These are phyloP conservation scores for Arge pagana DNA, from an alignment of 2,888 invertebrate species.

Conservation along the genomic window DNA sequence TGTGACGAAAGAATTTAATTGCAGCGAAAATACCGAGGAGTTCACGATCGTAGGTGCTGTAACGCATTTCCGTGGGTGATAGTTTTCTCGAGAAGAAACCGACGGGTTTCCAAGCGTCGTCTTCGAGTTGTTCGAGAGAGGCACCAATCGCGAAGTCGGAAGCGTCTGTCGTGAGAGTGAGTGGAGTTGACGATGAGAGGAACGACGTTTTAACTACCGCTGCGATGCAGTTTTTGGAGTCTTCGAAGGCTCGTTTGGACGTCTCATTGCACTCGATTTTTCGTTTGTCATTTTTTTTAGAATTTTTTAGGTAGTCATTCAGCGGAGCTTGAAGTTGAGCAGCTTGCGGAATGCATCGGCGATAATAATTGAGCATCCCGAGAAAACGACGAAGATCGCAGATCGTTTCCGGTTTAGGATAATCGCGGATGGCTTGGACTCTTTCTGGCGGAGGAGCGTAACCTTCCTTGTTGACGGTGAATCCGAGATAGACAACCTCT, in stretches of 20 bases:
- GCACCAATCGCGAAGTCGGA: slow-evolving; percentile 27
- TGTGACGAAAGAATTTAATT: slow-evolving; percentile 23
- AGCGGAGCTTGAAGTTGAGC: slow-evolving; percentile 15
- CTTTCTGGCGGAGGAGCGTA: slow-evolving; percentile 25
- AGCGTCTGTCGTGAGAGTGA: slow-evolving; percentile 30
- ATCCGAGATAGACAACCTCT: slow-evolving; percentile 28
- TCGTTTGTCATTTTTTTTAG: slow-evolving; percentile 27
- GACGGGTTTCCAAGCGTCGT: slow-evolving; percentile 19
- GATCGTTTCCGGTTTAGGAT: slow-evolving; percentile 18
- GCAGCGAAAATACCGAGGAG: slow-evolving; percentile 24
- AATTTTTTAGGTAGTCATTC: not conserved
- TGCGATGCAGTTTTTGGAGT: slow-evolving; percentile 20
- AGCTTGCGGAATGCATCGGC: slow-evolving; percentile 28
- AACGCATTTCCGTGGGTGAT: slow-evolving; percentile 28
- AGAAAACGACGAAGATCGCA: slow-evolving; percentile 31
- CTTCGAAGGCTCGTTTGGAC: slow-evolving; percentile 18
- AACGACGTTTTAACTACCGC: slow-evolving; percentile 26
- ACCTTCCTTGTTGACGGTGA: slow-evolving; percentile 20
- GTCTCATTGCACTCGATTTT: slow-evolving; percentile 23
- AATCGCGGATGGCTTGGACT: slow-evolving; percentile 25
- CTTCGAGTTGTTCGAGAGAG: slow-evolving; percentile 18
- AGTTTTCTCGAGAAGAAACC: slow-evolving; percentile 24
- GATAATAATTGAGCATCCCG: slow-evolving; percentile 35
- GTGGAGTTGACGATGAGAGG: slow-evolving; percentile 14
- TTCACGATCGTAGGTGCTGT: slow-evolving; percentile 36